These are phyloP conservation scores for Clinocottus analis DNA, from an alignment of 2,113 vertebrate species.

Conservation along the genomic window DNA sequence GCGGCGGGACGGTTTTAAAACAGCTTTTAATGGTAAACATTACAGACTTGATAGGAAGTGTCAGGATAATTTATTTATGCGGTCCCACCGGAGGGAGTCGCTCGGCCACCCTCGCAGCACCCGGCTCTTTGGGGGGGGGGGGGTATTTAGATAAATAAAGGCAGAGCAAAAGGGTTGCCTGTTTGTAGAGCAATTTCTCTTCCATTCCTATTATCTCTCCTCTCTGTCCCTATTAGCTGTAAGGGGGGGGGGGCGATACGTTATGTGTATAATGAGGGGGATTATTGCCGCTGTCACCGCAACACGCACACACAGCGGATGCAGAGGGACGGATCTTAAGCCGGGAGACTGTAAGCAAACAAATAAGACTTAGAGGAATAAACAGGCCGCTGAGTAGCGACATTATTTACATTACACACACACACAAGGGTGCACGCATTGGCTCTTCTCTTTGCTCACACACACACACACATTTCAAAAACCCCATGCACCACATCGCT, in stretches of 20 bases:
- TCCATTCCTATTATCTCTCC: slow-evolving; percentile 65
- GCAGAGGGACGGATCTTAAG: slow-evolving; percentile 62
- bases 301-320: slow-evolving; percentile 53
- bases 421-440: not conserved
- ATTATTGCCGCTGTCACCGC: slow-evolving; percentile 72
- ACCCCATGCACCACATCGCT: not conserved
- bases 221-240: slow-evolving; percentile 73
- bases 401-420: slow-evolving; percentile 66
- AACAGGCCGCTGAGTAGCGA: slow-evolving; percentile 54
- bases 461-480: slow-evolving; percentile 2
- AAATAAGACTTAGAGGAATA: slow-evolving; percentile 63
- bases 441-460: not conserved
- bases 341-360: slow-evolving; percentile 56
- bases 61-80: slow-evolving; percentile 83
- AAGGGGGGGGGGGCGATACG: slow-evolving; percentile 66
- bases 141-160: slow-evolving; percentile 74
- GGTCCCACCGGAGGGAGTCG: slow-evolving; percentile 78
- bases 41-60: slow-evolving; percentile 86
- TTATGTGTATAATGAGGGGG: slow-evolving; percentile 76
- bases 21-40: slow-evolving; percentile 98
- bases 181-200: slow-evolving; percentile 65
- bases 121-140: slow-evolving; percentile 38
- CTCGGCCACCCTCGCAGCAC: slow-evolving; percentile 54
- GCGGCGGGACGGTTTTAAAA: slow-evolving; percentile 83
- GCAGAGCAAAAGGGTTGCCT: slow-evolving; percentile 50